Conservation (phyloP, 2,113 vertebrate genomes). For the Hemiprocne comata region DNA sequence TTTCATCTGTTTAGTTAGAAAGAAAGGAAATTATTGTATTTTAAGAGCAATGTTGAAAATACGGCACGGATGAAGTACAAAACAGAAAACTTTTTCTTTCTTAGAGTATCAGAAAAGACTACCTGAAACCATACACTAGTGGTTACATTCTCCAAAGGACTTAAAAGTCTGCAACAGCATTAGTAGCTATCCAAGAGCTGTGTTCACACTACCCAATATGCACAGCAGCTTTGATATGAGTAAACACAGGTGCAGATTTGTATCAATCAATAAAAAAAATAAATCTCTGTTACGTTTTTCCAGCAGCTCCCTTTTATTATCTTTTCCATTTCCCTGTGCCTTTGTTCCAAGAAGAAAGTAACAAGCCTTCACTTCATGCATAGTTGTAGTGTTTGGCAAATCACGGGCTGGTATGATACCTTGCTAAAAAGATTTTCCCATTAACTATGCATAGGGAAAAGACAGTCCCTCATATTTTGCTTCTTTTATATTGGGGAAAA, state of each 20-base stretch:
- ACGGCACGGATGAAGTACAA: not conserved
- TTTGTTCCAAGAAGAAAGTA: conserved; percentile 1
- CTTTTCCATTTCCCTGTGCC: not conserved
- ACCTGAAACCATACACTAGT: not conserved
- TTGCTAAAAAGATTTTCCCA: not conserved
- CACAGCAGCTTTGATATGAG: not conserved
- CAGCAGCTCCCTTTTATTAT: not conserved
- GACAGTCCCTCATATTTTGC: not conserved
- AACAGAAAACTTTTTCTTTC: not conserved
- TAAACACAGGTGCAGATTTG: conserved; percentile 24
- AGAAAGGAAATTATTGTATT: not conserved
- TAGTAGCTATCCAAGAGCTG: not conserved
- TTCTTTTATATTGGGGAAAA: not conserved
- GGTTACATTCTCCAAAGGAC: not conserved
- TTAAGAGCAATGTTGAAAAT: not conserved
- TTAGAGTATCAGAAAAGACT: not conserved
- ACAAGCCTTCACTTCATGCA: not conserved
- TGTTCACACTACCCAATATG: not conserved
- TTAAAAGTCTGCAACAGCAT: not conserved
- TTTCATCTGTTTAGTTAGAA: conserved; percentile 9
- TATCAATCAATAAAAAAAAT: not conserved
- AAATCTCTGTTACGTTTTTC: not conserved
- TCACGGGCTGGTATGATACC: not conserved
- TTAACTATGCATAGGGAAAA: not conserved
- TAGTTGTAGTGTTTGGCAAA: not conserved